Evolutionary conservation across 2,888 invertebrate species (phyloP).

Genomic region (Agonopterix subpropinquella): DNA sequence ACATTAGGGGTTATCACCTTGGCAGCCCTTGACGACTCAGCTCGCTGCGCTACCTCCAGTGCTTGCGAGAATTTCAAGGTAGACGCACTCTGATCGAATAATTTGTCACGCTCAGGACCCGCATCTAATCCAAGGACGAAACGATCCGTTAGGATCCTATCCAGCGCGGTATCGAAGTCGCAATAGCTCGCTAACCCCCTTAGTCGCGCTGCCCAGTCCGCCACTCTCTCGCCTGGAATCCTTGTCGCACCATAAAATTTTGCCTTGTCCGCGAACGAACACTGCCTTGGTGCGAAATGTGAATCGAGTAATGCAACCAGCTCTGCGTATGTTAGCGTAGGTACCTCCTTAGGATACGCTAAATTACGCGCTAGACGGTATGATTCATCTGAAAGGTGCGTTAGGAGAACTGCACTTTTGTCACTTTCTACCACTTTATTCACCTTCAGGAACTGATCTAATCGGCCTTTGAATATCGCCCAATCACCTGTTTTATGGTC

Average conservation of each 20-base stretch:
- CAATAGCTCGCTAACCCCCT: conserved; percentile 10
- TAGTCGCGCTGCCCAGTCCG: conserved; percentile 14
- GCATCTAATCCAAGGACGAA: conserved; percentile 14
- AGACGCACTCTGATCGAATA: conserved; percentile 8
- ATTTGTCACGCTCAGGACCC: conserved; percentile 10
- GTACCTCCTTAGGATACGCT: conserved; percentile 10
- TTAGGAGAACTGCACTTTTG: conserved; percentile 1
- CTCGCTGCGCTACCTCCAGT: conserved; percentile 10
- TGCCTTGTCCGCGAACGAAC: conserved; percentile 10
- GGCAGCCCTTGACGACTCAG: conserved; percentile 2
- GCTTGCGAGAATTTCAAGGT: conserved; percentile 9
- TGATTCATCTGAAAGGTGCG: conserved; percentile 8
- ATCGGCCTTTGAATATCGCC: conserved; percentile 1
- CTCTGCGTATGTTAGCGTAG: conserved; percentile 5
- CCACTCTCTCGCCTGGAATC: conserved; percentile 7
- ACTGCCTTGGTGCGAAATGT: conserved; percentile 12
- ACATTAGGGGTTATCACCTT: neutral
- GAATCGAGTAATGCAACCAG: conserved; percentile 10
- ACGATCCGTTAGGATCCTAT: conserved; percentile 12
- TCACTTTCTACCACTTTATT: neutral
- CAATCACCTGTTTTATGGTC: conserved; percentile 2
- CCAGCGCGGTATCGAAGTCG: conserved; percentile 13
- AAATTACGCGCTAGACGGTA: conserved; percentile 10
- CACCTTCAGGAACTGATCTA: conserved; percentile 1
- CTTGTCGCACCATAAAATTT: conserved; percentile 9